A percentile compares a stretch with the other conserved stretches of the same genome.
phyloP scores from a whole-genome alignment of 2,797 vertebrate genomes.

The Tauraco hartlaubi region DNA sequence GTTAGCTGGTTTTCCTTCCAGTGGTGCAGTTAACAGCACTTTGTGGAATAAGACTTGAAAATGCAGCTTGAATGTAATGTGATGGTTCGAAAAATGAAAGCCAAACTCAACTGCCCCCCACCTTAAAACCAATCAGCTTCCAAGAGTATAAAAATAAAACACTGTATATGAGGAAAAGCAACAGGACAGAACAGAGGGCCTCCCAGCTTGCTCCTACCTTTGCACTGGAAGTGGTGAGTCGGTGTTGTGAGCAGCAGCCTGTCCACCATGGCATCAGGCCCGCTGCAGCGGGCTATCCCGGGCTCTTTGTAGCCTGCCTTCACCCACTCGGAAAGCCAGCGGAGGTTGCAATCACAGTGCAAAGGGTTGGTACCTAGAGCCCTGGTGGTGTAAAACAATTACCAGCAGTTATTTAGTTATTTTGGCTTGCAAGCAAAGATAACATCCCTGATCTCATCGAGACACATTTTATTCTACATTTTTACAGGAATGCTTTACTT shows the following conservation, averaged over 20 bases:
- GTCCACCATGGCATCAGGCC: constrained; percentile 94
- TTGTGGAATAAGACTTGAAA: not conserved
- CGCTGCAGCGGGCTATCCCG: constrained; percentile 95
- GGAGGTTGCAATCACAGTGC: constrained; percentile 95
- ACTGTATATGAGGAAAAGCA: not conserved
- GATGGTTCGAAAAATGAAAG: not conserved
- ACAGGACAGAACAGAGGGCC: not conserved
- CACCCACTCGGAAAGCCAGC: constrained; percentile 98
- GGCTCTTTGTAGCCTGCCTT: constrained; percentile 98
- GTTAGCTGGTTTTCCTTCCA: not conserved
- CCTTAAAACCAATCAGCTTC: not conserved
- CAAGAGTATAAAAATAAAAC: fast-evolving
- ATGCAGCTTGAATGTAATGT: fast-evolving
- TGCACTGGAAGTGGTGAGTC: constrained; percentile 94
- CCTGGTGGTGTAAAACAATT: constrained; percentile 67
- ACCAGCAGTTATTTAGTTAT: not conserved
- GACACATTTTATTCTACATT: fast-evolving
- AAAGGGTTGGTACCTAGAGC: constrained; percentile 96
- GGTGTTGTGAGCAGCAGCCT: constrained; percentile 96
- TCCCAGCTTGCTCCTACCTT: constrained; percentile 80
- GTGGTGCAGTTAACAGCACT: not conserved
- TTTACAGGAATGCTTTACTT: not conserved
- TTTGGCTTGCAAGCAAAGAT: not conserved
- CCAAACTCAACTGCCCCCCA: fast-evolving
- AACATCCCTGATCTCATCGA: fast-evolving